These are phyloP conservation scores for Mimumesa dahlbomi DNA, from an alignment of 2,888 invertebrate species.

Conservation along the genomic window DNA sequence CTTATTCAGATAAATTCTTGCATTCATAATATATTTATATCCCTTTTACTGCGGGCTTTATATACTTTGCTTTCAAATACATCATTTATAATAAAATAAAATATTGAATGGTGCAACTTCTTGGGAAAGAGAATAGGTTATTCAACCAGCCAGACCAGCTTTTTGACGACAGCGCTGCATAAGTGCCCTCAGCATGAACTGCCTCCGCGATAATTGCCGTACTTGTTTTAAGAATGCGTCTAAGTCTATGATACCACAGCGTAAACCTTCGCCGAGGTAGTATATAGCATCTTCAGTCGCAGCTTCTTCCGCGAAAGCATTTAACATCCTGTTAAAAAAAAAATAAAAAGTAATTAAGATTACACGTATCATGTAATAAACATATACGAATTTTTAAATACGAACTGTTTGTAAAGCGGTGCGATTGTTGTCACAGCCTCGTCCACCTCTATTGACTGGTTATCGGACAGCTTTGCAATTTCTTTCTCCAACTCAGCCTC, in stretches of 20 bases:
- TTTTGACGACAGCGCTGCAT: conserved; percentile 98
- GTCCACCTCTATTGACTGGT: conserved; percentile 94
- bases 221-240: conserved; percentile 98
- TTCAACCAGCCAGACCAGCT: conserved; percentile 90
- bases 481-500: conserved; percentile 92
- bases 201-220: conserved; percentile 95
- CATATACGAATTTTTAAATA: conserved; percentile 49
- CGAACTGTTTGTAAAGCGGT: conserved; percentile 96
- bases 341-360: not conserved
- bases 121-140: conserved; percentile 13
- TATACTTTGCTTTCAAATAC: conserved; percentile 33
- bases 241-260: conserved; percentile 95
- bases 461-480: conserved; percentile 87
- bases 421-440: conserved; percentile 98
- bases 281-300: conserved; percentile 99
- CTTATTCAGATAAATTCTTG: conserved; percentile 15
- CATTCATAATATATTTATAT: conserved; percentile 35
- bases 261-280: conserved; percentile 96
- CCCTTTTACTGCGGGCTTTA: conserved; percentile 22
- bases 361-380: not conserved
- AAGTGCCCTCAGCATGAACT: conserved; percentile 96
- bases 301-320: conserved; percentile 98
- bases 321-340: conserved; percentile 86
- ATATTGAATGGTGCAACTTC: conserved; percentile 50
- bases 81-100: conserved; percentile 53